phyloP scores from a whole-genome alignment of 2,888 invertebrate genomes.

The Gisinianus flammeolus region DNA sequence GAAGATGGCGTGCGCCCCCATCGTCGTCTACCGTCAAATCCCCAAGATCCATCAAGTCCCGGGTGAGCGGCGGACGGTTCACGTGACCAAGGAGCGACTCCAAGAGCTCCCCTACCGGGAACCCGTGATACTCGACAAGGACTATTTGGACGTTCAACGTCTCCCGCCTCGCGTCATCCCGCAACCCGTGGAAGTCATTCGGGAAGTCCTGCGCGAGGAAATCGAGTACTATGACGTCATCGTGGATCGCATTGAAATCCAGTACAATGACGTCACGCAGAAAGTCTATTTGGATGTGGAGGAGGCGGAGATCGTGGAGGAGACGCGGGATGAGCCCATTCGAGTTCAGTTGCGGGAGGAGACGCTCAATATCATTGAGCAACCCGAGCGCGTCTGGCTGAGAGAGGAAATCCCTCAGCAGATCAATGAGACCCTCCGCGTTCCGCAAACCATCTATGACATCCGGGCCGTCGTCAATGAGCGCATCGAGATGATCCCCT shows the following conservation, averaged over 20 bases:
- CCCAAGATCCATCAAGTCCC: neutral
- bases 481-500: neutral
- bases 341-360: neutral
- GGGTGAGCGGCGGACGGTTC: neutral
- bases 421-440: neutral
- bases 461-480: neutral
- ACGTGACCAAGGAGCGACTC: slow-evolving; percentile 10
- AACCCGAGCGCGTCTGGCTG: slow-evolving; percentile 6
- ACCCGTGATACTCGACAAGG: neutral
- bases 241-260: slow-evolving; percentile 12
- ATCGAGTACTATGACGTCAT: slow-evolving; percentile 11
- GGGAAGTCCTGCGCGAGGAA: slow-evolving; percentile 7
- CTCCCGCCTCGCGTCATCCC: neutral
- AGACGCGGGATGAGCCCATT: slow-evolving; percentile 3
- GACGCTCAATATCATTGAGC: neutral
- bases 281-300: slow-evolving; percentile 1
- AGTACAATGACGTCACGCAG: slow-evolving; percentile 8
- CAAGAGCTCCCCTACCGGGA: slow-evolving; percentile 1
- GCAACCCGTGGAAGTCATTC: neutral
- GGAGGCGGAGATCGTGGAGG: neutral
- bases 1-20: neutral
- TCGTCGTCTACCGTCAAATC: neutral
- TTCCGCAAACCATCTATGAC: neutral
- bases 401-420: slow-evolving; percentile 1
- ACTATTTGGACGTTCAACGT: slow-evolving; percentile 6